Evolutionary conservation across 2,797 vertebrate genomes (phyloP), one percentile per base, ranked within the genome.

Genomic region (Petrocephalus schoutedeni): DNA sequence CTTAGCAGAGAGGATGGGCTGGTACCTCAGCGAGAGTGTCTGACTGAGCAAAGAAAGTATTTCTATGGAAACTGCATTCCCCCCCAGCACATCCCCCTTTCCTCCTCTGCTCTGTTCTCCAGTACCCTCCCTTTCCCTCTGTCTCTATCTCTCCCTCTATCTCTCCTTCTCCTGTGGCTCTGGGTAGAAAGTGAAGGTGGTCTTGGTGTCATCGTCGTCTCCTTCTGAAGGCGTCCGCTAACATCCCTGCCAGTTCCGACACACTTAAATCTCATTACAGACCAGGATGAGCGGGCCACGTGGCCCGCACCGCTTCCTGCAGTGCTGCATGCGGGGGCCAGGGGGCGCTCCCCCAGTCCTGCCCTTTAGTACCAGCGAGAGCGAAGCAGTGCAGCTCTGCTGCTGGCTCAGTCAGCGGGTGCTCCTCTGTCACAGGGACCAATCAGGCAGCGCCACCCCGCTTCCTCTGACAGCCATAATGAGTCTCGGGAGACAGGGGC

Each of bases 1-100:
- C 45, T 53, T 10, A 45, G 80, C 45, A 28, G 45, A 83, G 45
- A 51, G 80, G 80, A 14, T 57, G 28, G 56, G 54, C 54, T 57
- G 19, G 53, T 57, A 19, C 49, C 32, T 32, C 32, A 41, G 53
- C 0, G 23, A 85, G 53, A 85, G 49, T 88, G 87, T 87, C 88
- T 71, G 84, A 92, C 91, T 93, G 94, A 92, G 92, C 92, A 89
- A 90, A 85, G 64, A 91, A 93, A 90, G 91, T 91, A 95, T 95
- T 94, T 92, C 94, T 95, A 95, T 95, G 94, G 95, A 94, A 96
- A 96, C 96, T 92, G 93, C 89, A 92, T 91, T 90, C 91, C 92
- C 86, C 91, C 57, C 88, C 87, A 89, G 91, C 89, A 19, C 19
- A 36, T 49, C 16, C 23, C n/a, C 45, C 74, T 67, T 51, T 41